These are phyloP conservation scores for Myodes glareolus DNA, from an alignment of 2,113 vertebrate species.

Conservation along the genomic window DNA sequence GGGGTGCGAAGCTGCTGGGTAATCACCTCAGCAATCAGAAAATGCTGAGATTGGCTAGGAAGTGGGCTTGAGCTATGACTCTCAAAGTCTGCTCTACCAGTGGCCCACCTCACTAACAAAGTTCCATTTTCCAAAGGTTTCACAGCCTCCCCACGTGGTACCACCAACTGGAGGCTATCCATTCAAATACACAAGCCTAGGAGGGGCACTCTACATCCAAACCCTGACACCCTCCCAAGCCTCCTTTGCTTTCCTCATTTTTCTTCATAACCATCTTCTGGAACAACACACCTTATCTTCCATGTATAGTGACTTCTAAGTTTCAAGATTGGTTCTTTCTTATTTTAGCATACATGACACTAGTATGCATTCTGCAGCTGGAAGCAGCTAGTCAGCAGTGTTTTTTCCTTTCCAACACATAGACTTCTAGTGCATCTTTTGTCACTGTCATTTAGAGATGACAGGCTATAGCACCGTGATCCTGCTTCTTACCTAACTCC, in stretches of 20 bases:
- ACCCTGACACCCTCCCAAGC: neutral
- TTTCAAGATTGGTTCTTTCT: neutral
- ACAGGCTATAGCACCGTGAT: too few relatives aligned
- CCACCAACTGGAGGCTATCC: too few relatives aligned
- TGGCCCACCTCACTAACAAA: too few relatives aligned
- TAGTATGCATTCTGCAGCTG: neutral
- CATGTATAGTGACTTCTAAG: neutral
- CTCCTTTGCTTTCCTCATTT: neutral
- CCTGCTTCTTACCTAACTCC: neutral
- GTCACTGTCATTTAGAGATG: neutral
- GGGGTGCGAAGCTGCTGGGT: neutral
- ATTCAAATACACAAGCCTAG: neutral
- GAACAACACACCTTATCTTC: neutral
- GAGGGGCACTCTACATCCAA: neutral
- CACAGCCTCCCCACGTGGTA: neutral
- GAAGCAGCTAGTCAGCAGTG: neutral
- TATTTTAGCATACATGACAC: constrained; percentile 7
- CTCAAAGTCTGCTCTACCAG: neutral
- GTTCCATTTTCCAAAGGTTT: neutral
- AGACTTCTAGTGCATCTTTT: neutral
- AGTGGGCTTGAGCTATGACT: neutral
- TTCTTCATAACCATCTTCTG: neutral
- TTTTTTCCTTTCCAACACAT: neutral
- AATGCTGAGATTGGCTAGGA: neutral
- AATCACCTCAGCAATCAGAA: neutral